Conservation (phyloP, 2,113 vertebrate genomes). For the Ia io region DNA sequence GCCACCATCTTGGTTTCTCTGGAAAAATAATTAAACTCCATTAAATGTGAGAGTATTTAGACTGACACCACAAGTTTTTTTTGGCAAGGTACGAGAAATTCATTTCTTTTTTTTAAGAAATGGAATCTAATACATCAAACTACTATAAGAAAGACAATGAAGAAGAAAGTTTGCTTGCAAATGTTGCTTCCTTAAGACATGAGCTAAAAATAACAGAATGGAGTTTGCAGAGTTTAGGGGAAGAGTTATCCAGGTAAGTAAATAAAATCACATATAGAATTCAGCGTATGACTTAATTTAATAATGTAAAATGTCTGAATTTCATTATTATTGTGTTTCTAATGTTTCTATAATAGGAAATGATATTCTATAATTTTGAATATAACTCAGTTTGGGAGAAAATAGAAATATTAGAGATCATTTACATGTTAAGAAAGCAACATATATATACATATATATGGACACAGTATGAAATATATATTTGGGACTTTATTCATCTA, state of each 20-base stretch:
- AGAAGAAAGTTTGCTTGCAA: slow-evolving; percentile 78
- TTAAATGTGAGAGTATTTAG: slow-evolving; percentile 36
- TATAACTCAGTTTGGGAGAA: background rate
- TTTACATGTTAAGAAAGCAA: slow-evolving; percentile 4
- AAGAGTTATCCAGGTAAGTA: slow-evolving; percentile 82
- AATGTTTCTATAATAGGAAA: background rate
- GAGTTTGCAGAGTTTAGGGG: slow-evolving; percentile 79
- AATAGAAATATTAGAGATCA: background rate
- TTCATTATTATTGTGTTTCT: slow-evolving; percentile 26
- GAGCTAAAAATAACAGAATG: slow-evolving; percentile 83
- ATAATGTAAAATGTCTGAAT: slow-evolving; percentile 41
- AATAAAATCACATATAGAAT: slow-evolving; percentile 37
- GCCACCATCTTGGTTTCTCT: too few relatives aligned
- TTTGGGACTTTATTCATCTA: background rate
- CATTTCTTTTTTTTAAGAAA: slow-evolving; percentile 62
- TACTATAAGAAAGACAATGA: slow-evolving; percentile 63
- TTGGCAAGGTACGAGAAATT: slow-evolving; percentile 24
- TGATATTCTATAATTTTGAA: slow-evolving; percentile 42
- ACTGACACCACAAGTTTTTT: slow-evolving; percentile 36
- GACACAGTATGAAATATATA: too few relatives aligned
- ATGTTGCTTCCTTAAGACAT: slow-evolving; percentile 81
- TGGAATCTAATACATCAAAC: slow-evolving; percentile 67
- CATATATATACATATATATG: background rate
- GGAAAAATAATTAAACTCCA: slow-evolving; percentile 22
- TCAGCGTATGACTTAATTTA: slow-evolving; percentile 25